A percentile compares a stretch with the other conserved stretches of the same genome.
These are phyloP conservation scores for Masnerella sp. DNA, from an alignment of 2,888 invertebrate genomes.

Conservation along the genomic window DNA sequence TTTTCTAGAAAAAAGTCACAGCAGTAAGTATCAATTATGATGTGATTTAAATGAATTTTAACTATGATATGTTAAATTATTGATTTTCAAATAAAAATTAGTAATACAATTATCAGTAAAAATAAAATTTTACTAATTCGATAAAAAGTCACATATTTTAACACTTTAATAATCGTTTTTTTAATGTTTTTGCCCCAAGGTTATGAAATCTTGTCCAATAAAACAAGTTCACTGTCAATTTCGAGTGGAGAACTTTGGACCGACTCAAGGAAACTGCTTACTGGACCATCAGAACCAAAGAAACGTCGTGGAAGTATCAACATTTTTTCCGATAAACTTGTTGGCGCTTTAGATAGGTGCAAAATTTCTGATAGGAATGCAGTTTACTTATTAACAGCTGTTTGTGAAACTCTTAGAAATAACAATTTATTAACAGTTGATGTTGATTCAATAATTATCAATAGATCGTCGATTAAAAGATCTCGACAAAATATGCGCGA, in stretches of 20 bases:
- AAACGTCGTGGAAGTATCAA: constrained; percentile 1
- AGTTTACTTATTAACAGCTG: constrained; percentile 9
- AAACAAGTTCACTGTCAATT: constrained; percentile 21
- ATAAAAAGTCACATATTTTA: constrained; percentile 17
- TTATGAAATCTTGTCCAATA: constrained; percentile 11
- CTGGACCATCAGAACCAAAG: constrained; percentile 16
- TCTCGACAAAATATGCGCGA: constrained; percentile 2
- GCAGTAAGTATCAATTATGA: constrained; percentile 7
- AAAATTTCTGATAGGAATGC: constrained; percentile 18
- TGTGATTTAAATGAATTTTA: constrained; percentile 6
- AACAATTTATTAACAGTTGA: constrained; percentile 8
- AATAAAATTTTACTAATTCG: constrained; percentile 16
- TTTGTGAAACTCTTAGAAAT: constrained; percentile 20
- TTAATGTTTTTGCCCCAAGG: constrained; percentile 16
- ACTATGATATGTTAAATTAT: constrained; percentile 3
- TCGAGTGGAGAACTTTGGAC: constrained; percentile 9
- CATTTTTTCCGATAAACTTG: constrained; percentile 17
- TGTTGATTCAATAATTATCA: constrained; percentile 13
- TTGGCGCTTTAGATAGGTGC: constrained; percentile 20
- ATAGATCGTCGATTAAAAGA: constrained; percentile 12
- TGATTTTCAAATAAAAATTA: constrained; percentile 16
- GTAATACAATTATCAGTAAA: constrained; percentile 20
- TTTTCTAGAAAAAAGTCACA: constrained; percentile 9
- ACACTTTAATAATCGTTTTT: neutral
- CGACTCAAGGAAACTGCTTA: constrained; percentile 8